Conservation (phyloP, 92 coral and sea anemone species). For the Pocillopora grandis region DNA sequence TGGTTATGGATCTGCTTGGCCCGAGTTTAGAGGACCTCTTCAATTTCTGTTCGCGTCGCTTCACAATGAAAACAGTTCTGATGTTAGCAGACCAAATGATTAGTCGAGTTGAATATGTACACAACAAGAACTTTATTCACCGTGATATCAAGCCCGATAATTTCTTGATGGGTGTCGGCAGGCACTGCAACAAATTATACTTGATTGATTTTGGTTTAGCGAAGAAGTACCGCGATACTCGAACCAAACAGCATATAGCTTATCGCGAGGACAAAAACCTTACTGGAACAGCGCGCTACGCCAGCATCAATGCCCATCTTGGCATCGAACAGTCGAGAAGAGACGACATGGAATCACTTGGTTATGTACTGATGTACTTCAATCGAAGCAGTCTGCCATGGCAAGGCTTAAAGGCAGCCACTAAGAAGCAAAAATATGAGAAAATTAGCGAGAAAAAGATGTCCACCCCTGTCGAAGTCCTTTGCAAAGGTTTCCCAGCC, state of each 20-base stretch:
- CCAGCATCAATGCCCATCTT: slow-evolving; percentile 96
- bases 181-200: slow-evolving; percentile 94
- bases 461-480: slow-evolving; percentile 97
- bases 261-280: slow-evolving; percentile 98
- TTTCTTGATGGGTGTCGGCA: slow-evolving; percentile 99
- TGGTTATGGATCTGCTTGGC: slow-evolving; percentile 97
- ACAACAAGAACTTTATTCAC: slow-evolving; percentile 99
- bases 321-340: slow-evolving; percentile 98
- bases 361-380: slow-evolving; percentile 98
- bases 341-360: slow-evolving; percentile 98
- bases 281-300: slow-evolving; percentile 98
- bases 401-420: slow-evolving; percentile 98
- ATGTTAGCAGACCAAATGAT: slow-evolving; percentile 99
- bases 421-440: slow-evolving; percentile 97
- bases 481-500: slow-evolving; percentile 98
- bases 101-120: slow-evolving; percentile 97
- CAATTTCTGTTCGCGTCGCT: slow-evolving; percentile 99
- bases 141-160: slow-evolving; percentile 99
- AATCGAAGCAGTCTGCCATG: slow-evolving; percentile 97
- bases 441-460: slow-evolving; percentile 99
- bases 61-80: slow-evolving; percentile 99
- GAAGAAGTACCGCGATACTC: slow-evolving; percentile 94
- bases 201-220: slow-evolving; percentile 99
- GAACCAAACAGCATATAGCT: slow-evolving; percentile 92
- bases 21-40: slow-evolving; percentile 99